Evolutionary conservation across 2,888 invertebrate genomes (phyloP).

Genomic region (Bimastos eiseni): DNA sequence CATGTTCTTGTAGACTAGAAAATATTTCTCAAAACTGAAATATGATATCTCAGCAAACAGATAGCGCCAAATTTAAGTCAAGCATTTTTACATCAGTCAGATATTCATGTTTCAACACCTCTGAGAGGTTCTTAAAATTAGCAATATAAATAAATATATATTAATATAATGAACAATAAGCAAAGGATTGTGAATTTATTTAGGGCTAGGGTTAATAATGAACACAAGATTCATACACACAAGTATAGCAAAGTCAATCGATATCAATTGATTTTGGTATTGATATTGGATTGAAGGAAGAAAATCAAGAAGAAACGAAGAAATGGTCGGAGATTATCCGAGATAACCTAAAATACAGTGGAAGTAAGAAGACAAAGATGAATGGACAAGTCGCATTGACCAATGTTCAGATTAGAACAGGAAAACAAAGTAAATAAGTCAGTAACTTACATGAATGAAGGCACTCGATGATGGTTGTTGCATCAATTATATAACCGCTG

Average conservation of each 20-base stretch:
- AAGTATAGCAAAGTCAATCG: too few species aligned
- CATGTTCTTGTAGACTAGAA: not conserved
- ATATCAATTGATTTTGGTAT: too few species aligned
- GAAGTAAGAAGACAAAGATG: not conserved
- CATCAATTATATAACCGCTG: slow-evolving; percentile 41
- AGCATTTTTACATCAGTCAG: not conserved
- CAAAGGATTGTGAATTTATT: not conserved
- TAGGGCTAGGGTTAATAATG: not conserved
- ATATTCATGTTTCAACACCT: not conserved
- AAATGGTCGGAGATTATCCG: too few species aligned
- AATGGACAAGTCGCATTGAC: not conserved
- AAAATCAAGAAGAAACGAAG: not conserved
- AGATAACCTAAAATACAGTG: not conserved
- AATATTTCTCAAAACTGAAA: not conserved
- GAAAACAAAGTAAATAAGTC: not conserved
- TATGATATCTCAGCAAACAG: not conserved
- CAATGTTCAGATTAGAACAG: not conserved
- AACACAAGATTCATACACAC: not conserved
- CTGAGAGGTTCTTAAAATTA: not conserved
- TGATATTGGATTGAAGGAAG: too few species aligned
- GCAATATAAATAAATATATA: not conserved
- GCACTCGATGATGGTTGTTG: slow-evolving; percentile 40
- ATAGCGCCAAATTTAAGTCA: not conserved
- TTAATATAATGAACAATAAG: not conserved
- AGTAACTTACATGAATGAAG: slow-evolving; percentile 39